A percentile compares a stretch with the other conserved stretches of the same genome.
Evolutionary conservation across 1,140 invertebrate species (phyloP).

Genomic region (Calliphora vicina): DNA sequence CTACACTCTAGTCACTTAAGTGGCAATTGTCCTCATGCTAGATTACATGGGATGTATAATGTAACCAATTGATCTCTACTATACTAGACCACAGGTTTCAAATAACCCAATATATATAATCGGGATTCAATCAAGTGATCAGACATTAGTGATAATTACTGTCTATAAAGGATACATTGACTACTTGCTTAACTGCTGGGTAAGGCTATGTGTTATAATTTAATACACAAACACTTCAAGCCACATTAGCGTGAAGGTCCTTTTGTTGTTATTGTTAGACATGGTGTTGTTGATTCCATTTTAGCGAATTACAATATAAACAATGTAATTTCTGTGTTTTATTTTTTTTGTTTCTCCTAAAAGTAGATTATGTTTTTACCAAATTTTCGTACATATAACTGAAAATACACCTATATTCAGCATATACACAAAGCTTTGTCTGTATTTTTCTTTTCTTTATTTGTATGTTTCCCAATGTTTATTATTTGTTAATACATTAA

Average conservation of each 20-base stretch:
- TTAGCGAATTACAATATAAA: not conserved
- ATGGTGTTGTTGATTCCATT: not conserved
- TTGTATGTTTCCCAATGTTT: not conserved
- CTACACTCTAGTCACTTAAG: no score
- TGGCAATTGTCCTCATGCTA: no score
- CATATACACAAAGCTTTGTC: no score
- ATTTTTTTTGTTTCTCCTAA: not conserved
- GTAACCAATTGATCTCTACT: no score
- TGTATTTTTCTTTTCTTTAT: no score
- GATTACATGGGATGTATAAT: no score
- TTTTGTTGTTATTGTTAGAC: not conserved
- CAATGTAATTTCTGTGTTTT: not conserved
- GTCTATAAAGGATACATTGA: no score
- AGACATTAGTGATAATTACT: no score
- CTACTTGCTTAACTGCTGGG: no score
- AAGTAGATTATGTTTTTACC: not conserved
- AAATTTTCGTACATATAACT: not conserved
- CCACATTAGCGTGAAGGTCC: not conserved
- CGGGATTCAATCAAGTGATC: no score
- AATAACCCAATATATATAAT: no score
- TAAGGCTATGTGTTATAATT: not conserved
- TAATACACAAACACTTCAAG: not conserved
- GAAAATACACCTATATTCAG: not conserved
- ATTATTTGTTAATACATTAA: slow-evolving; percentile 32
- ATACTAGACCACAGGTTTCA: no score